Conservation (phyloP, 2,113 vertebrate species). For the Jacana jacana region DNA sequence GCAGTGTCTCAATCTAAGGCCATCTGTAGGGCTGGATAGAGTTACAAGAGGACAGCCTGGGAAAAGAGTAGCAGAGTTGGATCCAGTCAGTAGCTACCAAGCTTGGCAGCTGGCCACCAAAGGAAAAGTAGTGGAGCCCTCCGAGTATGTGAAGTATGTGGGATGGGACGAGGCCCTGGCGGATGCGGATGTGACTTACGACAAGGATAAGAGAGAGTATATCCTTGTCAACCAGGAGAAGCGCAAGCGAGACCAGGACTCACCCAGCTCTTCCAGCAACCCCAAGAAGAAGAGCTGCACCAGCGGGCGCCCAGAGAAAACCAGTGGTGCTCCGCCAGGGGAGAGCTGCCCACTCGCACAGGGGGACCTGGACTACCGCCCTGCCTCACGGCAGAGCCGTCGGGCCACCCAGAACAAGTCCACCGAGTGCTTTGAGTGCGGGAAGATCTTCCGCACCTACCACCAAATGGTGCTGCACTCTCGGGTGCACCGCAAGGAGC, state of each 20-base stretch:
- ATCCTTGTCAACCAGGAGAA: conserved; percentile 85
- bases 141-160: conserved; percentile 81
- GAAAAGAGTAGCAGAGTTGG: conserved; percentile 86
- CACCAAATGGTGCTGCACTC: conserved; percentile 95
- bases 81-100: conserved; percentile 94
- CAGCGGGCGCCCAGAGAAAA: conserved; percentile 67
- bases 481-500: conserved; percentile 86
- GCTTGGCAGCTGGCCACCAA: conserved; percentile 93
- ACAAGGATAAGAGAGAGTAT: conserved; percentile 86
- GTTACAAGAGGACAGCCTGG: conserved; percentile 70
- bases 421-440: conserved; percentile 92
- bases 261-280: conserved; percentile 42
- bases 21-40: conserved; percentile 63
- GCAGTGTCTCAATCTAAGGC: conserved; percentile 82
- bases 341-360: conserved; percentile 73
- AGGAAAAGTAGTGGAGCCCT: conserved; percentile 87
- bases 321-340: background rate
- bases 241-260: conserved; percentile 82
- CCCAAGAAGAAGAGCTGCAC: conserved; percentile 73
- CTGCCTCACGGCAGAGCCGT: conserved; percentile 81
- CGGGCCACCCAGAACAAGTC: conserved; percentile 81
- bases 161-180: conserved; percentile 79
- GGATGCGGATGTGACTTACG: conserved; percentile 81
- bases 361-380: conserved; percentile 83
- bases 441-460: conserved; percentile 94